Base-by-base conservation (phyloP, 2,113 vertebrate genomes). In the Gambusia affinis region DNA sequence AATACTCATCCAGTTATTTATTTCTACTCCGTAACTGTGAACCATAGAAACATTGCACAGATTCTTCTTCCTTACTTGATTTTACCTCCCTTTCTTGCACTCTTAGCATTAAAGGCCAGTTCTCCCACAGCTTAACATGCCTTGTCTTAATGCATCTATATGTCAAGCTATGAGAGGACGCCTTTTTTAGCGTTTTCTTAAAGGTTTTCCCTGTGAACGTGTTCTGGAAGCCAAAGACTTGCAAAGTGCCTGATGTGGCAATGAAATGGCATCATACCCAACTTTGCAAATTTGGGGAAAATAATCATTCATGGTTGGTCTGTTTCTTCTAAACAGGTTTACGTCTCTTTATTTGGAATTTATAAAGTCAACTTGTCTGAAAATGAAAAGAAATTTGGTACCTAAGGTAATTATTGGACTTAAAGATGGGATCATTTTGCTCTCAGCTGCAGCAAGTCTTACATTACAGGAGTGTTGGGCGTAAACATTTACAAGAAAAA, bases 231-330 rank as follows among this genome's bases (percentile, higher is more conserved):
- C 93, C 93, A 93, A 92, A 93, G 88, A 92, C 80, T 80, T 91
- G 85, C 78, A 89, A 93, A 94, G 93, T 94, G 92, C 92, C 93
- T 94, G 67, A 69, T 73, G 88, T 77, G 91, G 92, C 92, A 89
- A 70, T 57, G 66, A 75, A 81, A 44, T 2, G 10, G 71, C 70
- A 51, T 84, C 12, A 3, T 19, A 72, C 42, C 60, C 63, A 86
- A 72, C 28, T 19, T 37, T 29, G 27, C 8, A 47, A 70, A 76
- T 68, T 69, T n/a, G 27, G 15, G 79, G 28, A 47, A 42, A 1
- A 51, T 65, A 22, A 27, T 0, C 64, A 42, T 35, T 69, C 12
- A 42, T 71, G 12, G 8, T 70, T 70, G 62, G 33, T 2, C 51
- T 63, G n/a, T 17, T 44, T 75, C 24, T 30, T 57, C 15, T 1